Percentiles rank a stretch among this genome's conserved stretches.
Conservation (phyloP, 2,888 invertebrate genomes). For the Ligdia adustata region DNA sequence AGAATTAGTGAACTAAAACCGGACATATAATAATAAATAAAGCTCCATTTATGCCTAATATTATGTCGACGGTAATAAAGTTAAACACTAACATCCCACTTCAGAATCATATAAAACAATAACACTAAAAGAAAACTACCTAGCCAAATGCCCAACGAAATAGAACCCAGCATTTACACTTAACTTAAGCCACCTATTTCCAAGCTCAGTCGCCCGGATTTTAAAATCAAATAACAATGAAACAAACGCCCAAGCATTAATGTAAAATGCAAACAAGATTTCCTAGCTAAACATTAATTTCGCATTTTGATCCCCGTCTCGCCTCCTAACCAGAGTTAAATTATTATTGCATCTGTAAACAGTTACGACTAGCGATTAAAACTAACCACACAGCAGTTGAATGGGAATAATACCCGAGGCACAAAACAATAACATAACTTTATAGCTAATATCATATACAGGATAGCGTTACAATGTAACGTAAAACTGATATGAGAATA, state of each 20-base stretch:
- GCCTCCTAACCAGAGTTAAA: constrained; percentile 67
- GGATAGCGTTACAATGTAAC: constrained; percentile 46
- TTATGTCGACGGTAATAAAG: too few relatives aligned
- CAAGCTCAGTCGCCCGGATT: constrained; percentile 38
- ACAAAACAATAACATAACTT: constrained; percentile 54
- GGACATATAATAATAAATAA: too few relatives aligned
- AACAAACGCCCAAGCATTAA: constrained; percentile 48
- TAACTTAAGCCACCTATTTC: constrained; percentile 19
- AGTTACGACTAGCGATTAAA: constrained; percentile 75
- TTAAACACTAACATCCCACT: background rate
- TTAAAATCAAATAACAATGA: constrained; percentile 60
- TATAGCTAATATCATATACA: constrained; percentile 61
- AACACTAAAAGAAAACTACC: constrained; percentile 1
- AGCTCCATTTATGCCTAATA: too few relatives aligned
- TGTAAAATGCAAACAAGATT: constrained; percentile 57
- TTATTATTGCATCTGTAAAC: constrained; percentile 79
- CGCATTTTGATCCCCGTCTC: constrained; percentile 64
- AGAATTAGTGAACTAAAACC: too few relatives aligned
- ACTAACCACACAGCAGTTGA: constrained; percentile 65
- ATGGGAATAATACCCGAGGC: constrained; percentile 41
- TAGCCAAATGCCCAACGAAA: constrained; percentile 11
- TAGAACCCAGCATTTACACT: constrained; percentile 8
- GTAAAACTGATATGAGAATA: constrained; percentile 60
- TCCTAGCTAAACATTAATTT: constrained; percentile 58
- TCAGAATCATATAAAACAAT: background rate